Base-by-base conservation (phyloP, 2,888 invertebrate species). In the Drosophila anceps region DNA sequence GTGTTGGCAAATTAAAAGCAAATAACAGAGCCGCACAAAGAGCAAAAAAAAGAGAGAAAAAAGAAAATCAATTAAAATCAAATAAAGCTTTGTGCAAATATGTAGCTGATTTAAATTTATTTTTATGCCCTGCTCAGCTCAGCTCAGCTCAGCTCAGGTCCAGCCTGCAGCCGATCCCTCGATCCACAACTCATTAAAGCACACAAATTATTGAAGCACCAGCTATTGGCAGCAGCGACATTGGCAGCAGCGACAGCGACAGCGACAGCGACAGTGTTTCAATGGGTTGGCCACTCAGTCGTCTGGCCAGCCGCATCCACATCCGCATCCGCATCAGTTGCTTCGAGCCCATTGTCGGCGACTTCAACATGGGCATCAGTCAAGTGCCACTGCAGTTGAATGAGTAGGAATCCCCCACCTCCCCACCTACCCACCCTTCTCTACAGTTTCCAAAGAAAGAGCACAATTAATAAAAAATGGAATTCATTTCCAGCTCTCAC, bases 81-180 rank as follows among this genome's bases (percentile, higher is more conserved):
- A 84, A 84, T 88, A 84, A 84, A 79, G 89, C 84, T 87, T 88
- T 84, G 84, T 77, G 81, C 84, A 84, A 84, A 88, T 86, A 84
- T 80, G 79, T 74, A 79, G 79, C 79, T 87, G 89, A 86, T 81
- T 88, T 81, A 84, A 84, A 88, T 79, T 73, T 72, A 84, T 79
- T 86, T 88, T 88, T 72, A 37, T 53, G 51, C 50, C 18, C 54
- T 48, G 48, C 31, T 48, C 29, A n/a, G n/a, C n/a, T 48, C 29
- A n/a, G 18, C 24, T 6, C 18, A 8, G 35, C 29, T 24, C 24
- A 24, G 24, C 24, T 24, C 24, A 24, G 24, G 24, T 24, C 24
- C 24, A 24, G 24, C 24, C 24, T 24, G 24, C 24, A 24, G 24
- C 24, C 29, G 29, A 37, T 29, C 37, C 31, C 44, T 12, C 31